Percentiles rank a stretch among this genome's conserved stretches.
These are phyloP conservation scores for Nineta flava DNA, from an alignment of 2,888 invertebrate species.

Conservation along the genomic window DNA sequence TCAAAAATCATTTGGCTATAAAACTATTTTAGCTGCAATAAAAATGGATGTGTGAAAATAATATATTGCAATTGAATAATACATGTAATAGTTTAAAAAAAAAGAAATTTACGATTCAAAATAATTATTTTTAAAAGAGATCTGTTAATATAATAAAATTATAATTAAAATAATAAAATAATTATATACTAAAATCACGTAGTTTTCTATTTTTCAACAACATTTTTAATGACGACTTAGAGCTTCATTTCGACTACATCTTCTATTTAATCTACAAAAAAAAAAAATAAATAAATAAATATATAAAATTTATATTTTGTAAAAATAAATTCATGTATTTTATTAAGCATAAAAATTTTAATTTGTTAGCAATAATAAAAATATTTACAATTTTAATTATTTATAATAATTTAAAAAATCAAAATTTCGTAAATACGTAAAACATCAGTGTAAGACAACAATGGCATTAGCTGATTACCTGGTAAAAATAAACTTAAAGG, in stretches of 20 bases:
- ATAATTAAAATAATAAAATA: constrained; percentile 7
- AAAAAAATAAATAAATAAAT: constrained; percentile 13
- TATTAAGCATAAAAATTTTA: neutral
- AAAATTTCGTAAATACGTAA: too few relatives aligned
- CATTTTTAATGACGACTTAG: constrained; percentile 14
- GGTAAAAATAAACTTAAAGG: too few relatives aligned
- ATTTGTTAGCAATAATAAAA: neutral
- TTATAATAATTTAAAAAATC: too few relatives aligned
- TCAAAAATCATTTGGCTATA: neutral
- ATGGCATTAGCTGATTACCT: too few relatives aligned
- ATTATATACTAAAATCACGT: too few relatives aligned
- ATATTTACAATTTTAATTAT: neutral
- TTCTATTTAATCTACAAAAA: constrained; percentile 23
- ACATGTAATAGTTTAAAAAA: neutral
- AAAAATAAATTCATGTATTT: neutral
- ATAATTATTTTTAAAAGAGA: constrained; percentile 1
- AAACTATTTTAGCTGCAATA: neutral
- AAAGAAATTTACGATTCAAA: neutral
- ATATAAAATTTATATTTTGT: neutral
- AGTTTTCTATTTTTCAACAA: too few relatives aligned
- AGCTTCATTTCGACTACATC: constrained; percentile 20
- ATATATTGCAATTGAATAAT: neutral
- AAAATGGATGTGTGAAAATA: neutral
- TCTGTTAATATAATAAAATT: neutral
- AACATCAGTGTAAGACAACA: too few relatives aligned